Conservation (phyloP, 2,888 invertebrate species). For the Hydrotaea cyrtoneurina region DNA sequence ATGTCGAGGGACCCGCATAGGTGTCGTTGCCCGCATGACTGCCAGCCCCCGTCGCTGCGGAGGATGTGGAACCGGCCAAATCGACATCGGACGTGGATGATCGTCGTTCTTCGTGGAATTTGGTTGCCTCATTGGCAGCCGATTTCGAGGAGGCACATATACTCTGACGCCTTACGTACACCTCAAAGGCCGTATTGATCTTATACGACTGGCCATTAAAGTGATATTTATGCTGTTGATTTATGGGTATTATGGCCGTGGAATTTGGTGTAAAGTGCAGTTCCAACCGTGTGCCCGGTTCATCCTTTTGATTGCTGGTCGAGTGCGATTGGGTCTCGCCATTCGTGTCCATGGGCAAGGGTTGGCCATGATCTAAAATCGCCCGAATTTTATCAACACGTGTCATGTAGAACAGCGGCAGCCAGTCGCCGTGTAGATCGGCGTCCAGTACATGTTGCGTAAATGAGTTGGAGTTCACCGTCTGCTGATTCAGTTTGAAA, state of each 20-base stretch:
- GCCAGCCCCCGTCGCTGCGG: slow-evolving; percentile 58
- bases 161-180: slow-evolving; percentile 79
- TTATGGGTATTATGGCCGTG: slow-evolving; percentile 75
- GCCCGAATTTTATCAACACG: slow-evolving; percentile 80
- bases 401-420: slow-evolving; percentile 79
- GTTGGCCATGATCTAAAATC: slow-evolving; percentile 80
- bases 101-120: slow-evolving; percentile 60
- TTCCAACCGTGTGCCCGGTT: slow-evolving; percentile 79
- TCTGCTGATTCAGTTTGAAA: slow-evolving; percentile 79
- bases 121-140: slow-evolving; percentile 60
- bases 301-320: slow-evolving; percentile 77
- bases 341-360: slow-evolving; percentile 77
- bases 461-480: slow-evolving; percentile 75
- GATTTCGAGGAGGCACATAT: slow-evolving; percentile 74
- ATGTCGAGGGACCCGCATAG: slow-evolving; percentile 59
- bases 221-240: slow-evolving; percentile 75
- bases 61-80: slow-evolving; percentile 44
- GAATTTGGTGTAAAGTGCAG: slow-evolving; percentile 79
- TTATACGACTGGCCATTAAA: slow-evolving; percentile 76
- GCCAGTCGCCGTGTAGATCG: slow-evolving; percentile 75
- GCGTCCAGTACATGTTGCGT: slow-evolving; percentile 69
- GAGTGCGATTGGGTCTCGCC: slow-evolving; percentile 73
- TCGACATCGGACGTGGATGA: slow-evolving; percentile 64
- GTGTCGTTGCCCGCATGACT: slow-evolving; percentile 58
- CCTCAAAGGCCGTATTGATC: slow-evolving; percentile 80